Base-by-base conservation (phyloP, 2,113 vertebrate genomes). In the Pycnonotus jocosus region DNA sequence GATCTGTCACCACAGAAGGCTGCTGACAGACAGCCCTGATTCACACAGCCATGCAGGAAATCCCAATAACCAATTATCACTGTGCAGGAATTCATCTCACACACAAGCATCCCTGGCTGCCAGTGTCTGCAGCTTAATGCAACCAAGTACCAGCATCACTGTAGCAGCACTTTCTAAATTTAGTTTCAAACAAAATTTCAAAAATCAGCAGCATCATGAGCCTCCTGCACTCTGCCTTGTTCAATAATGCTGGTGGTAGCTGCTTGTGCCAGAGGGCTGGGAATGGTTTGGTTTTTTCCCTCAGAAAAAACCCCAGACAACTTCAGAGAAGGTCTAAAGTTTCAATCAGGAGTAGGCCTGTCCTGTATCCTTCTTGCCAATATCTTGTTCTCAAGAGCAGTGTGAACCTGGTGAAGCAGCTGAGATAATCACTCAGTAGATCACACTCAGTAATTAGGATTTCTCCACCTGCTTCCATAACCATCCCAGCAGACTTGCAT, bases 1-100 rank as follows among this genome's bases (percentile, higher is more conserved):
- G 5, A 80, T 38, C 83, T 95, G 91, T 93, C 91, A 81, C 96
- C 73, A 44, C 73, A 78, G 81, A 88, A 89, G 91, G 89, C 84
- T 92, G 94, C 73, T 93, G 94, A 97, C 95, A 97, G 89, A 89
- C 42, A 2, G 88, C 47, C 60, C 68, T 2, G 27, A 81, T 66
- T 78, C 91, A 68, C 21, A 30, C n/a, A 81, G 70, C 81, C 93
- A 5, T 3, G 77, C 86, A 81, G 94, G 88, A 97, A 96, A 87
- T 79, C 57, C 57, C 1, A 1, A 93, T 73, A 78, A 92, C 89
- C 83, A 82, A 48, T 76, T 68, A 81, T 84, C 44, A 24, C 53
- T 78, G 84, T 64, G 50, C 77, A 78, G 65, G 80, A 91, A 87
- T 89, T 61, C n/a, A 93, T 86, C 77, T 79, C 48, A 2, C 45